Percentiles rank a stretch among this genome's conserved stretches.
phyloP scores from a whole-genome alignment of 1,140 invertebrate species.

The Polypedilum vanderplanki region DNA sequence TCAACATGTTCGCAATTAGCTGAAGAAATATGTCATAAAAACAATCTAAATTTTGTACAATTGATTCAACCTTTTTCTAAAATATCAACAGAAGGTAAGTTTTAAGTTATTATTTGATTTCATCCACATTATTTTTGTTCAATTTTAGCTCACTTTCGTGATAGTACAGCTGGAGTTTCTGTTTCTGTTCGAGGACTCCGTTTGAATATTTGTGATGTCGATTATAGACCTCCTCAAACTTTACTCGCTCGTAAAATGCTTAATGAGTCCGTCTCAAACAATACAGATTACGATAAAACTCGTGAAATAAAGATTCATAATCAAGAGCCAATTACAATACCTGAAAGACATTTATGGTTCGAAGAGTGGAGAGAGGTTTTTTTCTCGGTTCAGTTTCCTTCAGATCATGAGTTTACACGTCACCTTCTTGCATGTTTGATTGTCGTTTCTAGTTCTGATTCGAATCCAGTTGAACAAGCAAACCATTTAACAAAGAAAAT shows the following conservation, averaged over 20 bases:
- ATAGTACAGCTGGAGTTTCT: conserved; percentile 62
- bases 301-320: conserved; percentile 34
- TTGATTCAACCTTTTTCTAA: conserved; percentile 83
- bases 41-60: conserved; percentile 85
- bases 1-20: conserved; percentile 74
- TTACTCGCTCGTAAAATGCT: conserved; percentile 75
- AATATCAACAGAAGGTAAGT: conserved; percentile 65
- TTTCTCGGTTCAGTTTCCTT: conserved; percentile 78
- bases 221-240: conserved; percentile 71
- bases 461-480: conserved; percentile 71
- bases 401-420: conserved; percentile 92
- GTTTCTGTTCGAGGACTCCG: conserved; percentile 71
- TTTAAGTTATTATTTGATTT: conserved; percentile 23
- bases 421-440: conserved; percentile 88
- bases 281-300: conserved; percentile 56
- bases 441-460: conserved; percentile 74
- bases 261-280: conserved; percentile 74
- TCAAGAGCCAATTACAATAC: conserved; percentile 52
- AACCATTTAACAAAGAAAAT: conserved; percentile 69
- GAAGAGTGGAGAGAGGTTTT: conserved; percentile 92
- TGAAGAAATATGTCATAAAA: conserved; percentile 77
- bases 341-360: conserved; percentile 84
- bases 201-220: conserved; percentile 73
- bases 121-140: conserved; percentile 10
- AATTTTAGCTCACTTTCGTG: conserved; percentile 68